Evolutionary conservation across 2,888 invertebrate species (phyloP), one percentile per base, ranked within the genome.

Genomic region (Bombylius major): DNA sequence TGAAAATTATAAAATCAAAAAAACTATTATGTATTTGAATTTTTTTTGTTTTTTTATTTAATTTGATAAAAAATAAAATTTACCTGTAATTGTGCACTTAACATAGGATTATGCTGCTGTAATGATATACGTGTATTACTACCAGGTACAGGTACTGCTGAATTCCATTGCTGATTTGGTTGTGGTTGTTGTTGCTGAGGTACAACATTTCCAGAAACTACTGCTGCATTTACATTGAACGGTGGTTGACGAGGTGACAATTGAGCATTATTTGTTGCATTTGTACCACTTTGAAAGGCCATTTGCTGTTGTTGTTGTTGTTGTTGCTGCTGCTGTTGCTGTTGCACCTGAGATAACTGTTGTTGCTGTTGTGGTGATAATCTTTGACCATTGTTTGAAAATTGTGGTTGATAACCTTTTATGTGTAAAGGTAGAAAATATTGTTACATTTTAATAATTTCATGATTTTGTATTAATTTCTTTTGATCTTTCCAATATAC

Each of bases 81-180:
- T 76, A 88, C 88, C 69, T 86, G 85, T 66, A 89, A 77, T 74
- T 89, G 89, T 64, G 88, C 87, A 76, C 86, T 88, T 66, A 93
- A 79, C 90, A 93, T 90, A 39, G 92, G 89, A 76, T 92, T 90
- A 73, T 91, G 86, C 72, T 86, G 86, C 66, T 86, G 85, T 58
- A 84, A 77, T 56, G 82, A 81, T 64, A 87, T 50, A 60, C 69
- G 57, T 55, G 63, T 56, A 62, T 65, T 59, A 50, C 62, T 58
- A 53, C 64, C 59, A 57, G 57, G 61, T 64, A 55, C 62, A 56
- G 56, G 56, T 56, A 50, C 58, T 54, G 56, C 56, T 53, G 62
- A 42, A 64, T 67, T 53, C 60, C 64, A 62, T 58, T 62, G 60
- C 60, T 64, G 59, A 59, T 63, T 60, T 53, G 64, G 58, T 60